phyloP scores from a whole-genome alignment of 1,140 invertebrate species.

The Eueides isabella region DNA sequence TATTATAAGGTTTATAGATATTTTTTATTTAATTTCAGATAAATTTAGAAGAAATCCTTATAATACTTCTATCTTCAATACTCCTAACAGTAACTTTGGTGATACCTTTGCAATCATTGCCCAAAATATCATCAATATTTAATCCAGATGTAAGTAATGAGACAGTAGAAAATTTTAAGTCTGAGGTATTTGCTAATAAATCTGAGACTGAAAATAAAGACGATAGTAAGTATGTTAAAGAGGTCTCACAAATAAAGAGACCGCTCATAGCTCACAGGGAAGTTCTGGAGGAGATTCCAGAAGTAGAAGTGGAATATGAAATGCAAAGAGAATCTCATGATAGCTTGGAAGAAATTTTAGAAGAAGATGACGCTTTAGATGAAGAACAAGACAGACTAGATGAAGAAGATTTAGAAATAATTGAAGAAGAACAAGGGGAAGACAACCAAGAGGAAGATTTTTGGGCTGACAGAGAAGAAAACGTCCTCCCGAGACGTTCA shows the following conservation, averaged over 20 bases:
- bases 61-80: slow-evolving; percentile 81
- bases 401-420: slow-evolving; percentile 58
- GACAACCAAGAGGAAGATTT: slow-evolving; percentile 43
- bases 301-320: slow-evolving; percentile 74
- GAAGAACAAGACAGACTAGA: slow-evolving; percentile 67
- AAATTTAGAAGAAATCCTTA: slow-evolving; percentile 68
- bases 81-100: slow-evolving; percentile 86
- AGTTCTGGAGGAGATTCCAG: slow-evolving; percentile 72
- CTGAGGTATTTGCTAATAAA: slow-evolving; percentile 29
- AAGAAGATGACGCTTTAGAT: slow-evolving; percentile 76
- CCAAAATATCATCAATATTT: slow-evolving; percentile 74
- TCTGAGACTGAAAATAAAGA: slow-evolving; percentile 24
- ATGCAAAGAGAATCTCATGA: slow-evolving; percentile 63
- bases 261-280: slow-evolving; percentile 71
- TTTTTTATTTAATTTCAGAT: slow-evolving; percentile 61
- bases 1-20: no score
- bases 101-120: slow-evolving; percentile 86
- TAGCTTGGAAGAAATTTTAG: slow-evolving; percentile 72
- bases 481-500: slow-evolving; percentile 46
- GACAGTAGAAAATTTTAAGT: slow-evolving; percentile 11
- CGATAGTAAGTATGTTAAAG: slow-evolving; percentile 42
- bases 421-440: slow-evolving; percentile 61
- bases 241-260: slow-evolving; percentile 48
- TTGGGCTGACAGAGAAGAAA: slow-evolving; percentile 62
- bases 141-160: not conserved